These are phyloP conservation scores for Solenopsis fugax DNA, from an alignment of 1,140 invertebrate species.

Conservation along the genomic window DNA sequence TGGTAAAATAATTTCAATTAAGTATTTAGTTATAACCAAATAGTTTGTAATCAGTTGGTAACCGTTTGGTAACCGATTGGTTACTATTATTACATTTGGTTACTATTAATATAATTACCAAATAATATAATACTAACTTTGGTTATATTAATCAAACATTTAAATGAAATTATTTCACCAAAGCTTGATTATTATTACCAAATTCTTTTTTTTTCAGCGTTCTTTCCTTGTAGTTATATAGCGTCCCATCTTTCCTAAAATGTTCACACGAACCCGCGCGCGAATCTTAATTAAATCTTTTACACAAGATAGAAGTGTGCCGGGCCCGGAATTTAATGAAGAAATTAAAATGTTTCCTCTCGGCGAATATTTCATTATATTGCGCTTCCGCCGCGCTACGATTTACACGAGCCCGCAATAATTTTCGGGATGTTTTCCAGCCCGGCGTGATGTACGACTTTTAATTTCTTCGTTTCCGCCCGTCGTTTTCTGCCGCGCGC, in stretches of 20 bases:
- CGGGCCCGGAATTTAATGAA: conserved; percentile 11
- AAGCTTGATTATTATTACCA: no score
- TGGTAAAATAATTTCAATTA: no score
- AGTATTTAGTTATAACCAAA: no score
- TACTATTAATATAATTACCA: no score
- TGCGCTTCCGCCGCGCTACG: neutral
- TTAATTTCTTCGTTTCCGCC: conserved; percentile 44
- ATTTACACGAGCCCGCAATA: conserved; percentile 20
- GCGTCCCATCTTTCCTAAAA: neutral
- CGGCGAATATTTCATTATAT: conserved; percentile 28
- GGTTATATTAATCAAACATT: no score
- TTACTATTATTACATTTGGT: no score
- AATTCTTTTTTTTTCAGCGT: no score
- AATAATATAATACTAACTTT: no score
- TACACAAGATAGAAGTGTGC: neutral
- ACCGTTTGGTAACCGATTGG: no score
- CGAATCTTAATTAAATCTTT: conserved; percentile 46
- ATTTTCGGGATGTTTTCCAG: conserved; percentile 26
- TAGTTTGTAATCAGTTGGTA: no score
- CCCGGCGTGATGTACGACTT: conserved; percentile 27
- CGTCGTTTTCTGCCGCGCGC: neutral
- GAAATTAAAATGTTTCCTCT: conserved; percentile 28
- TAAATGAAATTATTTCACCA: no score
- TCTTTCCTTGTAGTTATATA: neutral
- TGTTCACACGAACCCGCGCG: neutral